These are phyloP conservation scores for Decapterus maruadsi DNA, from an alignment of 2,797 vertebrate genomes.

Conservation along the genomic window DNA sequence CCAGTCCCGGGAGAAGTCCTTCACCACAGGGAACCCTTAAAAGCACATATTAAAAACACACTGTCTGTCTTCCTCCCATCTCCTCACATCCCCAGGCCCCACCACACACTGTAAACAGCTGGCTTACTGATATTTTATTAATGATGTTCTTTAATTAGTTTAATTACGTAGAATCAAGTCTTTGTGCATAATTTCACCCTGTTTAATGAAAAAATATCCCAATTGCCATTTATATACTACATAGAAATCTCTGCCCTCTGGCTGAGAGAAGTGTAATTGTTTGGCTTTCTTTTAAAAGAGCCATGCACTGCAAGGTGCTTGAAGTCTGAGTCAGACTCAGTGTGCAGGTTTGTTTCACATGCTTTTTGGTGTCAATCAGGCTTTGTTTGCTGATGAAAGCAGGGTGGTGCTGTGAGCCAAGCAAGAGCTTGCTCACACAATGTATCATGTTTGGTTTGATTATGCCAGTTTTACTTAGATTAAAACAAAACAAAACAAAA, in stretches of 20 bases:
- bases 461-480: slow-evolving; percentile 51
- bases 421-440: slow-evolving; percentile 58
- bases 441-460: slow-evolving; percentile 72
- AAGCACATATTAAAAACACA: slow-evolving; percentile 86
- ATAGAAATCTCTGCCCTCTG: slow-evolving; percentile 77
- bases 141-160: slow-evolving; percentile 91
- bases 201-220: slow-evolving; percentile 84
- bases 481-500: slow-evolving; percentile 39
- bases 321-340: slow-evolving; percentile 64
- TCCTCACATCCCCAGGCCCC: slow-evolving; percentile 78
- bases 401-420: slow-evolving; percentile 72
- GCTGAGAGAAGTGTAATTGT: slow-evolving; percentile 73
- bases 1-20: slow-evolving; percentile 70
- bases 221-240: slow-evolving; percentile 80
- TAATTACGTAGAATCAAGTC: slow-evolving; percentile 85
- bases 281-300: slow-evolving; percentile 57
- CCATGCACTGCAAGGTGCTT: slow-evolving; percentile 44
- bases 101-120: slow-evolving; percentile 86
- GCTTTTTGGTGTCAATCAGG: slow-evolving; percentile 75
- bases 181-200: slow-evolving; percentile 86
- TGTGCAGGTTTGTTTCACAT: slow-evolving; percentile 56
- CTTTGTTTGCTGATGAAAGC: slow-evolving; percentile 79
- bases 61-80: slow-evolving; percentile 71
- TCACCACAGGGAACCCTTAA: slow-evolving; percentile 83
- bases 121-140: slow-evolving; percentile 89